Percentiles rank a stretch among this genome's conserved stretches.
Evolutionary conservation across 2,113 vertebrate genomes (phyloP).

Genomic region (Ptyas mucosa): DNA sequence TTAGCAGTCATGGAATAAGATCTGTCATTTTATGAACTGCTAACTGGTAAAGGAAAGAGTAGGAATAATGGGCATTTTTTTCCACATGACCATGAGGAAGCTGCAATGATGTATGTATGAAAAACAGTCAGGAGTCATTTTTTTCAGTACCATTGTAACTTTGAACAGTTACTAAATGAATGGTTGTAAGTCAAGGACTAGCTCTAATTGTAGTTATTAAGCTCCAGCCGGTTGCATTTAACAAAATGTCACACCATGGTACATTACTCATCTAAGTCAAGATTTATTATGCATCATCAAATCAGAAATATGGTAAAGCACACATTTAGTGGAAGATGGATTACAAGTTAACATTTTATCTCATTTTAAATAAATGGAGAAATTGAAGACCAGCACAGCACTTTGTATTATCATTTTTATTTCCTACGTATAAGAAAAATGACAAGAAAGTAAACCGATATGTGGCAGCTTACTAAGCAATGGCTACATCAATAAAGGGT

Average conservation of each 20-base stretch:
- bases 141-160: not conserved
- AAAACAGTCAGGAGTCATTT: not conserved
- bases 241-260: slow-evolving; percentile 28
- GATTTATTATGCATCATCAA: not conserved
- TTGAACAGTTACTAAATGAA: not conserved
- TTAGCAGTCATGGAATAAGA: not conserved
- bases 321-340: not conserved
- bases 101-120: not conserved
- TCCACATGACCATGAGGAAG: not conserved
- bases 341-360: not conserved
- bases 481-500: not conserved
- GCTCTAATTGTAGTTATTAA: slow-evolving; percentile 56
- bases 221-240: slow-evolving; percentile 52
- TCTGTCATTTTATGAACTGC: not conserved
- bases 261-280: not conserved
- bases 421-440: not conserved
- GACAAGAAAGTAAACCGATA: not conserved
- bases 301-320: not conserved
- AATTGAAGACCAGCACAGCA: not conserved
- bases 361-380: not conserved
- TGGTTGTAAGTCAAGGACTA: not conserved
- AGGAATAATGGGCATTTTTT: not conserved
- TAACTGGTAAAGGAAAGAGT: not conserved
- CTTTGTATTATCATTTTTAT: not conserved
- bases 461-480: not conserved